phyloP scores from a whole-genome alignment of 2,888 invertebrate species.

The Acrocyrtus sp. region DNA sequence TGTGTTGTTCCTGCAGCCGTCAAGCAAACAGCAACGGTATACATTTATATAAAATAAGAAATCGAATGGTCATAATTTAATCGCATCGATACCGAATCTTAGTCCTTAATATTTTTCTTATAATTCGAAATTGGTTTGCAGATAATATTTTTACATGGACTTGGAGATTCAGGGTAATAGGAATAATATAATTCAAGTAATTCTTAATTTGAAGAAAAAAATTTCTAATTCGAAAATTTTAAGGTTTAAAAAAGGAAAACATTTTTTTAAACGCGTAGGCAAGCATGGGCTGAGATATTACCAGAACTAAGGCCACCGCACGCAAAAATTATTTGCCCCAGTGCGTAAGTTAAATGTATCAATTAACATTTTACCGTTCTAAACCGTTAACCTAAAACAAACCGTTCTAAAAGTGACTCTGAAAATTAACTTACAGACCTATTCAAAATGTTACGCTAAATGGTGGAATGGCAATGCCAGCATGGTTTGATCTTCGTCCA shows the following conservation, averaged over 20 bases:
- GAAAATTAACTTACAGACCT: slow-evolving; percentile 71
- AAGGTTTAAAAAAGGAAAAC: slow-evolving; percentile 3
- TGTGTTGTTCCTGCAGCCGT: slow-evolving; percentile 84
- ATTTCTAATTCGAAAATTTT: neutral
- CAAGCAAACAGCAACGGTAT: slow-evolving; percentile 88
- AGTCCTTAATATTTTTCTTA: neutral
- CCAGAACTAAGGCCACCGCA: slow-evolving; percentile 82
- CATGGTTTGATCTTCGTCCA: slow-evolving; percentile 89
- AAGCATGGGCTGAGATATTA: slow-evolving; percentile 93
- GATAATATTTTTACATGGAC: slow-evolving; percentile 95
- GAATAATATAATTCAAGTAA: too few relatives aligned
- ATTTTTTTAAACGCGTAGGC: slow-evolving; percentile 71
- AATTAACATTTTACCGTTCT: neutral
- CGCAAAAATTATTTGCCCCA: slow-evolving; percentile 94
- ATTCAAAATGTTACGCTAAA: slow-evolving; percentile 91
- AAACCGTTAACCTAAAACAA: neutral
- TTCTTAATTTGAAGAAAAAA: too few relatives aligned
- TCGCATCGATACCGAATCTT: neutral
- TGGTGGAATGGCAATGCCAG: slow-evolving; percentile 89
- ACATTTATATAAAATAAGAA: slow-evolving; percentile 64
- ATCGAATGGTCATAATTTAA: neutral
- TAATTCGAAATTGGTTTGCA: slow-evolving; percentile 72
- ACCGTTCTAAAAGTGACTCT: neutral
- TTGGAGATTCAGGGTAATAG: slow-evolving; percentile 96
- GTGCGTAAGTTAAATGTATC: slow-evolving; percentile 51